Base-by-base conservation (phyloP, 1,140 invertebrate genomes). In the Thalassaphorura encarpata region DNA sequence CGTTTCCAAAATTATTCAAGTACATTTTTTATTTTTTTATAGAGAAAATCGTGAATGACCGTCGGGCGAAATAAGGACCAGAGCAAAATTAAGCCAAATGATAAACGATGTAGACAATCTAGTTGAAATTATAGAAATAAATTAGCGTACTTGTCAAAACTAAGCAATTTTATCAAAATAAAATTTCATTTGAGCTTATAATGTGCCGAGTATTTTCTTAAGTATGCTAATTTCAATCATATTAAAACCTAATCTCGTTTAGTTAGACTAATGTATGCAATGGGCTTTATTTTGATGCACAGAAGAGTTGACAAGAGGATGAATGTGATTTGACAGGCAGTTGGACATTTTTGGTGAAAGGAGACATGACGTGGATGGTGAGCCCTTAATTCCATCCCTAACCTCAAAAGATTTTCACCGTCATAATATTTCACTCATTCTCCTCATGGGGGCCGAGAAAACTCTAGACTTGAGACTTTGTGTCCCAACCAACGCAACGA, bases 361-460 rank as follows among this genome's bases (percentile, higher is more conserved):
- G 23, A 16, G 15, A 48, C 46, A 48, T 48, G 46, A 48, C 46
- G 23, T 4, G 6, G 5, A 13, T 36, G 27, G 28, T 39, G 33
- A 51, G 49, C 49, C 33, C 49, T 51, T 51, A 51, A 51, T 51
- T 26, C 49, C 13, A 27, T 21, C 46, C 13, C 16, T 18, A 48
- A 13, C 46, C 23, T 27, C 54, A 18, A 15, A 31, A 56, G 54
- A 51, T 56, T 56, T 56, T 28, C 46, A 52, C 16, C 4, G 26
- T 21, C 26, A 39, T 56, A 56, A 56, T 52, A 51, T 50, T 56
- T 51, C 54, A 26, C 42, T 56, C 42, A 16, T 18, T 36, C 33
- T 11, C 11, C 33, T n/a, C 11, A 36, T 11, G 33, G 33, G 33
- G n/a, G n/a, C 33, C 33, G 33, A 36, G 33, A n/a, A n/a, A 36